Percentiles rank a stretch among this genome's conserved stretches.
These are phyloP conservation scores for Halcyon smyrnensis DNA, from an alignment of 2,797 vertebrate genomes.

Conservation along the genomic window DNA sequence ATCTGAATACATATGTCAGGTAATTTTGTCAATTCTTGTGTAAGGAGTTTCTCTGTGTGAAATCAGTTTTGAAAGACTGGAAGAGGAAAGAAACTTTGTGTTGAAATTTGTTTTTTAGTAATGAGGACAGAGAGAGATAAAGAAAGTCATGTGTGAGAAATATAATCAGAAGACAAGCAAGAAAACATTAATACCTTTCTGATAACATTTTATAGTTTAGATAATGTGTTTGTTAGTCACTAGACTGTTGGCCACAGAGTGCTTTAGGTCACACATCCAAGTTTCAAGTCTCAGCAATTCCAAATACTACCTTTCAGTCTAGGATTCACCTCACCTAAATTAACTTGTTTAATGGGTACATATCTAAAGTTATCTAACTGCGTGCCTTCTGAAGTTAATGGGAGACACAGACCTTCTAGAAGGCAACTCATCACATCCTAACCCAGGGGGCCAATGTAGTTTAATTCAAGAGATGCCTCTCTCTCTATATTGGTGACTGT, in stretches of 20 bases:
- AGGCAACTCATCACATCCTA: not conserved
- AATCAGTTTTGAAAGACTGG: not conserved
- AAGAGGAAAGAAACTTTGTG: not conserved
- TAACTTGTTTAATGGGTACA: not conserved
- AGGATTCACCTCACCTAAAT: not conserved
- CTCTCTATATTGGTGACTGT: not conserved
- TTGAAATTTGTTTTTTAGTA: not conserved
- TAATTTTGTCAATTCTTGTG: not conserved
- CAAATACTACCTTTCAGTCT: not conserved
- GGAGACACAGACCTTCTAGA: not conserved
- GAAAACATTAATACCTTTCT: not conserved
- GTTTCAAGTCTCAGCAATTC: not conserved
- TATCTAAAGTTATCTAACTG: not conserved
- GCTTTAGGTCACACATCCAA: not conserved
- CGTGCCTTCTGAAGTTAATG: not conserved
- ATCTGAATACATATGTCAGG: not conserved
- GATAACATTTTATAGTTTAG: not conserved
- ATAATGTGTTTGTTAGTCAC: not conserved
- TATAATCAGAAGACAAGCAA: not conserved
- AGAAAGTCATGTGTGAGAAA: not conserved
- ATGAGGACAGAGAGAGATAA: not conserved
- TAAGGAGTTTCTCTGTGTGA: not conserved
- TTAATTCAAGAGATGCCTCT: not conserved
- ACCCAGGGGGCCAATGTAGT: rapidly evolving
- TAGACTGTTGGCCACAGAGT: not conserved